These are phyloP conservation scores for Leptobrachium ailaonicum DNA, from an alignment of 2,113 vertebrate species.

Conservation along the genomic window DNA sequence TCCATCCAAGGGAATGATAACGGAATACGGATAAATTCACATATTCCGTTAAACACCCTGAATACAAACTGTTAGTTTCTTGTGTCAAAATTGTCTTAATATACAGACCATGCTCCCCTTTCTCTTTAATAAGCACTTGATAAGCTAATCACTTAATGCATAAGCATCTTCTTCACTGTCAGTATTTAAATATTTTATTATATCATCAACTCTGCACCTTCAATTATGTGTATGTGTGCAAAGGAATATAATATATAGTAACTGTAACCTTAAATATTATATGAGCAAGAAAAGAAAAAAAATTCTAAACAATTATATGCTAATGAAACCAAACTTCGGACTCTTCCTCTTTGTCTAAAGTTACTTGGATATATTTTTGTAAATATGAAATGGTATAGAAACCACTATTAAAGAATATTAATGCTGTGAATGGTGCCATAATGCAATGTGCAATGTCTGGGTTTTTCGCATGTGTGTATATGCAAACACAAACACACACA, in stretches of 20 bases:
- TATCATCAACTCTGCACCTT: slow-evolving; percentile 31
- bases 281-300: slow-evolving; percentile 34
- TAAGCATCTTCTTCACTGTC: slow-evolving; percentile 20
- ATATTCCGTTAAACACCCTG: not conserved
- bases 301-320: slow-evolving; percentile 39
- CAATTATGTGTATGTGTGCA: slow-evolving; percentile 31
- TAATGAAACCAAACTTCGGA: slow-evolving; percentile 30
- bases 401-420: slow-evolving; percentile 59
- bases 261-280: slow-evolving; percentile 35
- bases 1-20: too few relatives aligned
- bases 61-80: not conserved
- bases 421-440: slow-evolving; percentile 69
- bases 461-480: slow-evolving; percentile 32
- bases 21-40: too few relatives aligned
- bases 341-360: slow-evolving; percentile 58
- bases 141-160: slow-evolving; percentile 16
- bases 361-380: slow-evolving; percentile 75
- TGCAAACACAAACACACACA: not conserved
- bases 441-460: slow-evolving; percentile 57
- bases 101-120: slow-evolving; percentile 1
- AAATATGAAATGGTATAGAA: slow-evolving; percentile 61
- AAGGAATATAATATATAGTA: slow-evolving; percentile 35
- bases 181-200: slow-evolving; percentile 26
- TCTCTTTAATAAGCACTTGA: slow-evolving; percentile 7
- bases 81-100: slow-evolving; percentile 19